A percentile compares a stretch with the other conserved stretches of the same genome.
phyloP scores from a whole-genome alignment of 2,113 vertebrate species.

The Callopanchax toddi region DNA sequence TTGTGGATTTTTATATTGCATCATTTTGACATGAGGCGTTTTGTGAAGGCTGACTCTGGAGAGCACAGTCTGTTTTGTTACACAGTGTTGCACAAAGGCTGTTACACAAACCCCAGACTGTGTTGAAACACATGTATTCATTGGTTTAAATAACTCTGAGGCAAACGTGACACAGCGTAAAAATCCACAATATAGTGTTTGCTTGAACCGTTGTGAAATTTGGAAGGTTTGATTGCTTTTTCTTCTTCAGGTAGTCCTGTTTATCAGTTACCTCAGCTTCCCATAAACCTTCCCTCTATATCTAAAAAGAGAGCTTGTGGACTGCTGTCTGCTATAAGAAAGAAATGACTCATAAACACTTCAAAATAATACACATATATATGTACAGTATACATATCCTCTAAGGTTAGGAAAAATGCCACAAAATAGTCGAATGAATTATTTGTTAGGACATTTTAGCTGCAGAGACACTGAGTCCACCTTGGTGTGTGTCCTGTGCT shows the following conservation, averaged over 20 bases:
- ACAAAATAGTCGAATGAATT: background rate
- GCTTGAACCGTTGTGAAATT: background rate
- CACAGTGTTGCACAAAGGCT: background rate
- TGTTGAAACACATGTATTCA: background rate
- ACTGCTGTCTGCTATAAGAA: background rate
- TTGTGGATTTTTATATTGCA: background rate
- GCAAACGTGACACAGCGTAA: background rate
- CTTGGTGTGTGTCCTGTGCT: slow-evolving; percentile 11
- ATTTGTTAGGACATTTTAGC: background rate
- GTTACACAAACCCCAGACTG: background rate
- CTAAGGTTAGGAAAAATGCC: too few species aligned
- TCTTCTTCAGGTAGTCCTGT: background rate
- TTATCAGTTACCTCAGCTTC: background rate
- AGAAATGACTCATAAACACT: too few species aligned
- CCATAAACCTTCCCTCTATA: background rate
- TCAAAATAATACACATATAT: too few species aligned
- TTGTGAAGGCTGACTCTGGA: background rate
- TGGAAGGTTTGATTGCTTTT: background rate
- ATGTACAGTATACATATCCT: too few species aligned
- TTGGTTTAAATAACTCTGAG: background rate
- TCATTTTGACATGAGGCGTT: background rate
- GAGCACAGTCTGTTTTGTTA: background rate
- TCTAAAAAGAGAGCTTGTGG: background rate
- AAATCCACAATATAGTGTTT: background rate
- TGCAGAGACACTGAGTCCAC: slow-evolving; percentile 1